Conservation (phyloP, 23 tunicate species). For the Trididemnum clinides region DNA sequence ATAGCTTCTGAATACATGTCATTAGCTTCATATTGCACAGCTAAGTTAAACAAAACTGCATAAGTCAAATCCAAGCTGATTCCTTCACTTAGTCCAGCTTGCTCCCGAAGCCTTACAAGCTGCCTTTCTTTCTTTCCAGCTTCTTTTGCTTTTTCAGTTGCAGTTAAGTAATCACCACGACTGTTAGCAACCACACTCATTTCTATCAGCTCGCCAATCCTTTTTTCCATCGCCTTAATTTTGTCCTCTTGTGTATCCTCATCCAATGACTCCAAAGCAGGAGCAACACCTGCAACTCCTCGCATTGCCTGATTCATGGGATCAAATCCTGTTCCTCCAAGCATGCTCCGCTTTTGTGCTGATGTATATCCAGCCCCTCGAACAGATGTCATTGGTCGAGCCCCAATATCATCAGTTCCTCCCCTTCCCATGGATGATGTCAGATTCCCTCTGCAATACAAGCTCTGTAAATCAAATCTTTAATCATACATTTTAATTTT, state of each 20-base stretch:
- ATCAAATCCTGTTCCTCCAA: constrained; percentile 65
- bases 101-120: constrained; percentile 81
- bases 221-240: constrained; percentile 77
- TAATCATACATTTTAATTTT: no score
- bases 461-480: no score
- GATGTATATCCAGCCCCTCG: constrained; percentile 90
- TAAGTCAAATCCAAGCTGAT: constrained; percentile 89
- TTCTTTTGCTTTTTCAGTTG: constrained; percentile 87
- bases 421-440: constrained; percentile 56
- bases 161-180: constrained; percentile 54
- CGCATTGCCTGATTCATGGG: constrained; percentile 66
- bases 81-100: constrained; percentile 89
- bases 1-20: constrained; percentile 95
- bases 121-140: constrained; percentile 95
- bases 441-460: constrained; percentile 33
- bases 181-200: constrained; percentile 78
- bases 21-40: constrained; percentile 95
- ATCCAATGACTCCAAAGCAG: constrained; percentile 50
- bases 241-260: constrained; percentile 77
- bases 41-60: constrained; percentile 85
- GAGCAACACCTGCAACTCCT: constrained; percentile 52
- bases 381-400: constrained; percentile 93
- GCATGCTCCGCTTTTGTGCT: constrained; percentile 35
- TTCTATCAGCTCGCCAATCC: constrained; percentile 72
- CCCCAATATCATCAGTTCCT: constrained; percentile 45